Percentiles rank a stretch among this genome's conserved stretches.
These are phyloP conservation scores for Tringa solitaria DNA, from an alignment of 2,113 vertebrate species.

Conservation along the genomic window DNA sequence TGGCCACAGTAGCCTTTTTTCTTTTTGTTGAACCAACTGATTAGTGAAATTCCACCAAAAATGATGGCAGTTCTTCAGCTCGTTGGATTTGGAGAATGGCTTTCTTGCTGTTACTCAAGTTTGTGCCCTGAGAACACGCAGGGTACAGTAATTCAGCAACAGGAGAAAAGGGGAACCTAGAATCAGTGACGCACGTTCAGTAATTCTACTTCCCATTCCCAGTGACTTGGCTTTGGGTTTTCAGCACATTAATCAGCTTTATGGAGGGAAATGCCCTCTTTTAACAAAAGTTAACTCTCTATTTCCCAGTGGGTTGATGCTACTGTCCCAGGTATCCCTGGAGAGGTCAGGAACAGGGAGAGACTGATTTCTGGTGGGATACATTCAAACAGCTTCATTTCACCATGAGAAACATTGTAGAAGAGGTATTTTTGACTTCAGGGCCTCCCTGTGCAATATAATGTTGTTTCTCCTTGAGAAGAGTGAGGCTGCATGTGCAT, in stretches of 20 bases:
- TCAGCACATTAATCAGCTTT: constrained; percentile 24
- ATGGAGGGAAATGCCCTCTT: neutral
- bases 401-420: accelerated
- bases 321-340: neutral
- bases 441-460: neutral
- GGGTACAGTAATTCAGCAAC: constrained; percentile 38
- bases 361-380: neutral
- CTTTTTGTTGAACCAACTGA: neutral
- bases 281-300: neutral
- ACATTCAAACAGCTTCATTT: neutral
- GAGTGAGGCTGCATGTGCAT: neutral
- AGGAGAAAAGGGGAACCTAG: constrained; percentile 49
- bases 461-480: neutral
- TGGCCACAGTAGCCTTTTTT: neutral
- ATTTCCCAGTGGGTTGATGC: neutral
- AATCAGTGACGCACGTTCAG: neutral
- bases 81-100: constrained; percentile 26
- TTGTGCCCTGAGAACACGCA: neutral
- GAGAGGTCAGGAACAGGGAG: neutral
- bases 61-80: constrained; percentile 15
- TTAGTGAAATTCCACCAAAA: constrained; percentile 47
- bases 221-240: constrained; percentile 21
- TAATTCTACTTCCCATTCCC: constrained; percentile 47
- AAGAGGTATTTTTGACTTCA: neutral
- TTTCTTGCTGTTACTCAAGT: constrained; percentile 9